Conservation (phyloP, 2,888 invertebrate species). For the Oscheius sp. region DNA sequence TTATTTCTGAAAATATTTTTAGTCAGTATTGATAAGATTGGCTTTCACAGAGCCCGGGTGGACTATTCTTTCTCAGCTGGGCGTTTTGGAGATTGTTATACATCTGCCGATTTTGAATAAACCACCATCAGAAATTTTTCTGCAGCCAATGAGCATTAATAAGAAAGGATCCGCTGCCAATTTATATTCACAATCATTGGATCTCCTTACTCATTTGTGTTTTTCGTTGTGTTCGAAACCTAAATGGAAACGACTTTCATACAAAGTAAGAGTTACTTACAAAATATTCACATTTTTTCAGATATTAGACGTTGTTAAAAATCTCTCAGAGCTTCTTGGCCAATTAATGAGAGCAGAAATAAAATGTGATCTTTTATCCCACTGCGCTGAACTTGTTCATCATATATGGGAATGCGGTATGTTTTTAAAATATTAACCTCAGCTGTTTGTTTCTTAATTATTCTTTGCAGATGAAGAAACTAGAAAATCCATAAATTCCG, state of each 20-base stretch:
- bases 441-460: neutral
- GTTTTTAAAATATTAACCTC: neutral
- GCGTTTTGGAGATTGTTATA: slow-evolving; percentile 46
- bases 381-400: slow-evolving; percentile 42
- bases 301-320: slow-evolving; percentile 49
- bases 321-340: slow-evolving; percentile 50
- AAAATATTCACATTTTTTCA: slow-evolving; percentile 24
- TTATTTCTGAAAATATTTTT: slow-evolving; percentile 8
- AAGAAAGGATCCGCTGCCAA: slow-evolving; percentile 39
- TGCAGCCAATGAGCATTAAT: slow-evolving; percentile 45
- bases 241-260: slow-evolving; percentile 56
- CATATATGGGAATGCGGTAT: slow-evolving; percentile 49
- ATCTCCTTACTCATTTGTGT: slow-evolving; percentile 51
- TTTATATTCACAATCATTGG: slow-evolving; percentile 43
- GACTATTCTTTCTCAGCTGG: slow-evolving; percentile 50
- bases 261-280: slow-evolving; percentile 40
- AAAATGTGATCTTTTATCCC: slow-evolving; percentile 41
- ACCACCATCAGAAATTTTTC: slow-evolving; percentile 56
- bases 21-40: slow-evolving; percentile 48
- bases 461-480: slow-evolving; percentile 31
- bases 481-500: slow-evolving; percentile 23
- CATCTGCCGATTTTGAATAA: slow-evolving; percentile 43
- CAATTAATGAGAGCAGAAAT: slow-evolving; percentile 59
- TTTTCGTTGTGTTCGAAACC: slow-evolving; percentile 51
- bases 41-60: slow-evolving; percentile 50